Evolutionary conservation across 2,797 vertebrate species (phyloP).

Genomic region (Peromyscus aztecus): DNA sequence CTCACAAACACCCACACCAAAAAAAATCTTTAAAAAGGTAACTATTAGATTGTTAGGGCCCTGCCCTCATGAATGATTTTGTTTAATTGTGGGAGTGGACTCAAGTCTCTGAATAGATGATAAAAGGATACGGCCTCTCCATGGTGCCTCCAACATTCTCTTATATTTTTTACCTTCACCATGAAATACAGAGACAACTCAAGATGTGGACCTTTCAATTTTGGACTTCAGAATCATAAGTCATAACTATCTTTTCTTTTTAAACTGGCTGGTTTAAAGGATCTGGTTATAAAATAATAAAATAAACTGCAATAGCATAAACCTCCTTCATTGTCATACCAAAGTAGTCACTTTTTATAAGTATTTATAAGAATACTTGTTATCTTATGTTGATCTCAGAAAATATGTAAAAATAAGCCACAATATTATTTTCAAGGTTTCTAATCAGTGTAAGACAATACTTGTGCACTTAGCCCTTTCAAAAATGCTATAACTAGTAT

Average conservation of each 20-base stretch:
- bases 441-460: conserved; percentile 1
- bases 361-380: background rate
- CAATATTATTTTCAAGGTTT: conserved; percentile 28
- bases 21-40: background rate
- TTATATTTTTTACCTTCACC: background rate
- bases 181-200: background rate
- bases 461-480: background rate
- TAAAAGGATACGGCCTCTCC: background rate
- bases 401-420: conserved; percentile 3
- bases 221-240: background rate
- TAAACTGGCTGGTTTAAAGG: background rate
- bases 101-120: background rate
- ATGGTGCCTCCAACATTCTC: background rate
- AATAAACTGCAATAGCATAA: background rate
- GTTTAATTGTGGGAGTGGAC: background rate
- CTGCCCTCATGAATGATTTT: background rate
- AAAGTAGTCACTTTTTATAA: too few relatives aligned
- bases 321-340: background rate
- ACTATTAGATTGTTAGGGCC: background rate
- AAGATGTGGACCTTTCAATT: background rate
- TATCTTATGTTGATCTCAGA: conserved; percentile 46
- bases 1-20: background rate
- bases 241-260: background rate
- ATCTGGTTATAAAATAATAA: background rate
- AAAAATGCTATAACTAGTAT: background rate